Evolutionary conservation across 2,888 invertebrate species (phyloP).

Genomic region (Caenorhabditis sinica): DNA sequence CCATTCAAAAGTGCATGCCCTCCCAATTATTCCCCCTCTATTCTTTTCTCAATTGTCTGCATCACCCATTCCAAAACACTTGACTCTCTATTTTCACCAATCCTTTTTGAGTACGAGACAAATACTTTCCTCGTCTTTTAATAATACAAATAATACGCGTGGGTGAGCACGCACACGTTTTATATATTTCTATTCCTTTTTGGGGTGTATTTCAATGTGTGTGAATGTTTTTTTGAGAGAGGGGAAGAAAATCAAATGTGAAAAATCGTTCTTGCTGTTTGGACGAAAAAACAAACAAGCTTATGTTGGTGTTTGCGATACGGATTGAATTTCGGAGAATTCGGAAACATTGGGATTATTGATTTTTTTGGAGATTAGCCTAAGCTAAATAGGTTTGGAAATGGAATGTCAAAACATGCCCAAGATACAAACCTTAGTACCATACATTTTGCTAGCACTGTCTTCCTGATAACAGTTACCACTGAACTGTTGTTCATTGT

Average conservation of each 20-base stretch:
- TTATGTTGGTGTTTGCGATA: neutral
- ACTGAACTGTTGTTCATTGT: constrained; percentile 44
- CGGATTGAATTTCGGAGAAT: constrained; percentile 16
- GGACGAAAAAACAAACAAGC: constrained; percentile 25
- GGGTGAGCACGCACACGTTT: constrained; percentile 17
- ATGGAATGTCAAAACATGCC: too few species aligned
- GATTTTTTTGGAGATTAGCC: too few species aligned
- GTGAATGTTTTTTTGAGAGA: neutral
- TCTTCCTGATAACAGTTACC: constrained; percentile 47
- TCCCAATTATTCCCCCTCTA: neutral
- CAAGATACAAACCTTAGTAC: constrained; percentile 21
- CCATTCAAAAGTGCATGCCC: neutral
- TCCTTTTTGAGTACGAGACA: constrained; percentile 17
- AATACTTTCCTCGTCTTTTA: neutral
- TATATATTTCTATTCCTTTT: neutral
- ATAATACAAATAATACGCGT: constrained; percentile 28
- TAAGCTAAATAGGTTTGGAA: too few species aligned
- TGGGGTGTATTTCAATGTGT: neutral
- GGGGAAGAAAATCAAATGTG: neutral
- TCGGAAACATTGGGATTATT: neutral
- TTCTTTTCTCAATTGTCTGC: neutral
- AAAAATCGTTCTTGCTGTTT: constrained; percentile 1
- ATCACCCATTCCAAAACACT: constrained; percentile 16
- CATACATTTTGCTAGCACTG: constrained; percentile 37
- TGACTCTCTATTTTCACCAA: constrained; percentile 14